Base-by-base conservation (phyloP, 1,140 invertebrate species). In the Drosophila busckii region DNA sequence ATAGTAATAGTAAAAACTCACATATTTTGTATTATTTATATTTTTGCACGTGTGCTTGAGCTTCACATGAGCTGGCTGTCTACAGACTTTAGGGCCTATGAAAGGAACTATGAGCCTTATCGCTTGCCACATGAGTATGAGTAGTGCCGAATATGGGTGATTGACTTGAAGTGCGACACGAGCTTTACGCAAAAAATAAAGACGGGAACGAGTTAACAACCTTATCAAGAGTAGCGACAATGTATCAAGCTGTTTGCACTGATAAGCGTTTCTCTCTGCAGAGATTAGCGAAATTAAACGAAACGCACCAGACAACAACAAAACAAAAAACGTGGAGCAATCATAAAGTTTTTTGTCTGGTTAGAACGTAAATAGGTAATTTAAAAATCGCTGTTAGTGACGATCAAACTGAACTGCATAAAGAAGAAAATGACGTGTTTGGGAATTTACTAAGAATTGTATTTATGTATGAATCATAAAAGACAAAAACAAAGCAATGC, bases 401-500 rank as follows among this genome's bases (percentile, higher is more conserved):
- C 20, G 4, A 10, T 4, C n/a, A 37, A 17, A 22, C n/a, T n/a
- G n/a, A 62, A 83, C 70, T 26, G 35, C 42, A 70, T 56, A n/a
- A n/a, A n/a, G n/a, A n/a, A n/a, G n/a, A n/a, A n/a, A n/a, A n/a
- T n/a, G n/a, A n/a, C n/a, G n/a, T n/a, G n/a, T n/a, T n/a, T n/a
- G n/a, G n/a, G n/a, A n/a, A n/a, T n/a, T n/a, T n/a, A n/a, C n/a
- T n/a, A n/a, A n/a, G n/a, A n/a, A n/a, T n/a, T n/a, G n/a, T n/a
- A n/a, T n/a, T n/a, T n/a, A n/a, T n/a, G n/a, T n/a, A n/a, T n/a
- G n/a, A n/a, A n/a, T 83, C 61, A 70, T 75, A 75, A 66, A 65
- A 50, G 62, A 70, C 66, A 70, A 67, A 59, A 78, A 45, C 63
- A 68, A 80, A 70, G 65, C 53, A 48, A 61, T 80, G 32, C 34